phyloP scores from a whole-genome alignment of 2,113 vertebrate species.

The Turnix velox region DNA sequence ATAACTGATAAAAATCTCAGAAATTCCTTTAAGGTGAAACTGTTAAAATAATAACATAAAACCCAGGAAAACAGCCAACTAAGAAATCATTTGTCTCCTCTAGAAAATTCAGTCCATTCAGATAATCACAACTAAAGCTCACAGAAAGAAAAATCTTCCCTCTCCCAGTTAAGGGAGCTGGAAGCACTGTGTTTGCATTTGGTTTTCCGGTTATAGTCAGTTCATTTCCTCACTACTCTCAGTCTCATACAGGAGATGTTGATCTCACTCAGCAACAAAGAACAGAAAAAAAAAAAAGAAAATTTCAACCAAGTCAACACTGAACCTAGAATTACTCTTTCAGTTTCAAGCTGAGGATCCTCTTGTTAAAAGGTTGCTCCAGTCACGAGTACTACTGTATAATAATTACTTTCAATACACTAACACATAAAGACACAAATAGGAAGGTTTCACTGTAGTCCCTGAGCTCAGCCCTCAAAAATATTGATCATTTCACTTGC shows the following conservation, averaged over 20 bases:
- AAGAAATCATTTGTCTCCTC: background rate
- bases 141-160: background rate
- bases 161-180: background rate
- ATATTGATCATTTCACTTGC: background rate
- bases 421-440: background rate
- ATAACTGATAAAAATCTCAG: background rate
- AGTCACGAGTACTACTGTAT: background rate
- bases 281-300: background rate
- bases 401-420: background rate
- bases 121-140: background rate
- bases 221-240: background rate
- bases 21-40: background rate
- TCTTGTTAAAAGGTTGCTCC: background rate
- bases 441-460: background rate
- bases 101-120: background rate
- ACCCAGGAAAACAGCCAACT: background rate
- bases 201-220: background rate
- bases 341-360: background rate
- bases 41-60: background rate
- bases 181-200: background rate
- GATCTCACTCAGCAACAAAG: background rate
- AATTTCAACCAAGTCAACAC: background rate
- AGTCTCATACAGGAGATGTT: background rate
- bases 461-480: background rate
- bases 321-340: background rate